A percentile compares a stretch with the other conserved stretches of the same genome.
Conservation (phyloP, 92 coral and sea anemone genomes). For the Bergia puertoricense region DNA sequence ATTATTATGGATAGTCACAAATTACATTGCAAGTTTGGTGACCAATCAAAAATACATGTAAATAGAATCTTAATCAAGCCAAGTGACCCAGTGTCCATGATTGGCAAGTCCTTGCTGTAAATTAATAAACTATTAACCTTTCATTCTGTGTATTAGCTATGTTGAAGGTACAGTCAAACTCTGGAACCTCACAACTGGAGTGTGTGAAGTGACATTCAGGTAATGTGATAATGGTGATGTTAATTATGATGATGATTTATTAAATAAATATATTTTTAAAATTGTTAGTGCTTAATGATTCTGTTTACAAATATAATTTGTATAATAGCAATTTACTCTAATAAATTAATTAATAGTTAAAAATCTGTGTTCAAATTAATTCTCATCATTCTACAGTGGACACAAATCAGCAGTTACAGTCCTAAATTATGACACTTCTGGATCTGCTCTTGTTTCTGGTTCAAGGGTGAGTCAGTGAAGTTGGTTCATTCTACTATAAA, state of each 20-base stretch:
- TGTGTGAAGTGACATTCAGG: slow-evolving; percentile 30
- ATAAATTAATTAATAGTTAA: not conserved
- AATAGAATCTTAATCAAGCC: not conserved
- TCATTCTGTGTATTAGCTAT: not conserved
- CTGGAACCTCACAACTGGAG: slow-evolving; percentile 24
- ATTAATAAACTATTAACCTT: no score
- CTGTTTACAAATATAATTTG: no score
- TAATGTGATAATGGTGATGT: not conserved
- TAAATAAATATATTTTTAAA: not conserved
- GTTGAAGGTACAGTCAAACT: slow-evolving; percentile 36
- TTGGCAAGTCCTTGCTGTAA: no score
- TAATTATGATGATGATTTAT: not conserved
- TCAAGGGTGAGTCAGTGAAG: slow-evolving; percentile 22
- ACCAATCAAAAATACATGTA: no score
- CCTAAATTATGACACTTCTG: slow-evolving; percentile 20
- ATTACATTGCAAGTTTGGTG: no score
- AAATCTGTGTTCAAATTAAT: not conserved
- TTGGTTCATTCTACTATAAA: not conserved
- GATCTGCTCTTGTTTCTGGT: slow-evolving; percentile 41
- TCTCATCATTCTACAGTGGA: not conserved
- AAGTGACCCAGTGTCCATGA: not conserved
- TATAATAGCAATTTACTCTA: no score
- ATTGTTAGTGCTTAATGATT: not conserved
- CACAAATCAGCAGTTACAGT: slow-evolving; percentile 42
- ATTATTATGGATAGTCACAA: no score